Base-by-base conservation (phyloP, 2,113 vertebrate species). In the Penelope pileata region DNA sequence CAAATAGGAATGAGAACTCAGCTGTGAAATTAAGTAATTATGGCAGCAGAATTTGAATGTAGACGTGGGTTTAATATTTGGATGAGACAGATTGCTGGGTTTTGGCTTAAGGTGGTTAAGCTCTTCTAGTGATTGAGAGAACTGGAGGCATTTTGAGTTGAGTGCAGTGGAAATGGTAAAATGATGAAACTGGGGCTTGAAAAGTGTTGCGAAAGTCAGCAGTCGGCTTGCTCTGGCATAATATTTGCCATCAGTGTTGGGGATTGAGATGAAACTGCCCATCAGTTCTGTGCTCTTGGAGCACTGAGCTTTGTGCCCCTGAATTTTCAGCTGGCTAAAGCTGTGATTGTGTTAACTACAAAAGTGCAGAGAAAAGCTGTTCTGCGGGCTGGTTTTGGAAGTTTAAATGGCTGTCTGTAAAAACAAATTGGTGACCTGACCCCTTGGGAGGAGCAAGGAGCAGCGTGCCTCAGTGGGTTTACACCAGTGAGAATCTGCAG, bases 141-240 rank as follows among this genome's bases (percentile, higher is more conserved):
- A 90, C 69, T 69, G 81, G 30, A 54, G 81, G 66, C 48, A 47
- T 92, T 87, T 87, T 38, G 83, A 48, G 62, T 36, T 91, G 24
- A 66, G 34, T 87, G 67, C 42, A 51, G 84, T 34, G 40, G n/a
- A 34, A 76, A 43, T 66, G 70, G 70, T 87, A 34, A 82, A 91
- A 59, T 94, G 67, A 54, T 72, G 86, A 95, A 93, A 93, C 2
- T 88, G n/a, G 30, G 63, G 14, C 75, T 83, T 78, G 83, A 90
- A 85, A 84, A 47, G 15, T 4, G 0, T 94, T 95, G 91, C 5
- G 1, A 73, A 92, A 93, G 82, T 32, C 30, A 58, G 48, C 69
- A 53, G 30, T 36, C n/a, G 6, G 7, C 50, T 85, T 67, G 58
- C 63, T 73, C 17, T 92, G 74, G 53, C 66, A 59, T 19, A 42